Conservation (phyloP, 2,888 invertebrate genomes). For the Oscheius sp. region DNA sequence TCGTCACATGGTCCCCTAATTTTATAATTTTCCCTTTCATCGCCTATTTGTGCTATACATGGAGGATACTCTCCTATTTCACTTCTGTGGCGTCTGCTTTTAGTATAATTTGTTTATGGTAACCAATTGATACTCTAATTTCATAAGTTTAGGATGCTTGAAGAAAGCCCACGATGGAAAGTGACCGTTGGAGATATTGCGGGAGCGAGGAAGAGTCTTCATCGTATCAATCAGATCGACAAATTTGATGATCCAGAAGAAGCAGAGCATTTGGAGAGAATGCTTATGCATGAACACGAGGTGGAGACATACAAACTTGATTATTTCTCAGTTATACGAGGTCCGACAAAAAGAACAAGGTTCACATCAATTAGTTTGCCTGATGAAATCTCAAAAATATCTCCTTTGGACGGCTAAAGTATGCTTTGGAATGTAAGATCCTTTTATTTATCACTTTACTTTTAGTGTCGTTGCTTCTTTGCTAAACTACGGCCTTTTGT, state of each 20-base stretch:
- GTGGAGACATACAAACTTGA: constrained; percentile 10
- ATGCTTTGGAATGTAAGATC: constrained; percentile 35
- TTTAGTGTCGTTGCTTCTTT: constrained; percentile 48
- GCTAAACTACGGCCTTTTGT: constrained; percentile 56
- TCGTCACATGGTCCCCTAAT: constrained; percentile 49
- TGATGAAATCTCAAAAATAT: constrained; percentile 21
- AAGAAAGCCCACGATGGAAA: constrained; percentile 47
- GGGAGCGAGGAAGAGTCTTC: constrained; percentile 41
- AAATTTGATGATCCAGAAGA: constrained; percentile 11
- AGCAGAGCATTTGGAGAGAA: constrained; percentile 26
- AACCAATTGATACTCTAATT: background rate
- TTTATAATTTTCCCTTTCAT: constrained; percentile 35
- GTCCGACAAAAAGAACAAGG: background rate
- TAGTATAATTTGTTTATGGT: constrained; percentile 15
- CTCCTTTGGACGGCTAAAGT: constrained; percentile 29
- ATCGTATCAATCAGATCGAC: constrained; percentile 25
- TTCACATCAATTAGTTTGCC: constrained; percentile 12
- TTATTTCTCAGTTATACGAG: constrained; percentile 1
- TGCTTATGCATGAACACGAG: constrained; percentile 41
- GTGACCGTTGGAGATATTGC: constrained; percentile 55
- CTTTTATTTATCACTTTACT: background rate
- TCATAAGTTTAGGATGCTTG: background rate
- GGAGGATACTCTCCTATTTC: constrained; percentile 26
- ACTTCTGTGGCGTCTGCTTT: background rate
- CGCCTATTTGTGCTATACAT: constrained; percentile 16